These are phyloP conservation scores for Platycnemis pennipes DNA, from an alignment of 2,888 invertebrate species.

Conservation along the genomic window DNA sequence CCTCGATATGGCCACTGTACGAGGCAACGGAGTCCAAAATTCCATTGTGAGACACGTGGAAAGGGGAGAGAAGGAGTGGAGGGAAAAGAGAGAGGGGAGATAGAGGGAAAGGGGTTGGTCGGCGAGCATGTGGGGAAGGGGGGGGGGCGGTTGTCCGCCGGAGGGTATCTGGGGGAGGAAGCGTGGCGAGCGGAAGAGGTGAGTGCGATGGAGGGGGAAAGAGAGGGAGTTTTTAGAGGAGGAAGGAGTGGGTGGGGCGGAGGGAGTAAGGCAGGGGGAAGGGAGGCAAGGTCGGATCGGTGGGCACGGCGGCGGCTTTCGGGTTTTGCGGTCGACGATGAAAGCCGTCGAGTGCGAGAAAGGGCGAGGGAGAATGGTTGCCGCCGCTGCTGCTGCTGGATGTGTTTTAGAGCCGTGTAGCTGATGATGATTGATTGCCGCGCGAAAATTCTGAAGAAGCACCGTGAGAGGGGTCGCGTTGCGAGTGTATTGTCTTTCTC, in stretches of 20 bases:
- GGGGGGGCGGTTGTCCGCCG: neutral
- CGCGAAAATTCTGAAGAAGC: constrained; percentile 17
- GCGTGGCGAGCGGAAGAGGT: neutral
- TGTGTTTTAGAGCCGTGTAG: neutral
- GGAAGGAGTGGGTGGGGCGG: neutral
- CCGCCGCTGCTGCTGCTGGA: neutral
- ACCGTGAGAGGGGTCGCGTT: neutral
- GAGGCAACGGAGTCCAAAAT: constrained; percentile 37
- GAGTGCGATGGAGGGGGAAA: neutral
- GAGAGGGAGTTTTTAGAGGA: neutral
- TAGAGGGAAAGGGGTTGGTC: neutral
- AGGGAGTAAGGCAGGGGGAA: neutral
- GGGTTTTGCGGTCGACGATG: constrained; percentile 46
- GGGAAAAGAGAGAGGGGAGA: neutral
- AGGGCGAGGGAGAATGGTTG: neutral
- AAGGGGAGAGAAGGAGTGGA: neutral
- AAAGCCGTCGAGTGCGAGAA: constrained; percentile 2
- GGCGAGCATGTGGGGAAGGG: neutral
- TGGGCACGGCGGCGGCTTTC: constrained; percentile 7
- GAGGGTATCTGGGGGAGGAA: neutral
- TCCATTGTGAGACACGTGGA: constrained; percentile 37
- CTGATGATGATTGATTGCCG: constrained; percentile 32
- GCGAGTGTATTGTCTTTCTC: neutral
- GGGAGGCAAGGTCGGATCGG: neutral
- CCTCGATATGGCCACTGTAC: constrained; percentile 39